Base-by-base conservation (phyloP, 1,140 invertebrate species). In the Bombyx mandarina region DNA sequence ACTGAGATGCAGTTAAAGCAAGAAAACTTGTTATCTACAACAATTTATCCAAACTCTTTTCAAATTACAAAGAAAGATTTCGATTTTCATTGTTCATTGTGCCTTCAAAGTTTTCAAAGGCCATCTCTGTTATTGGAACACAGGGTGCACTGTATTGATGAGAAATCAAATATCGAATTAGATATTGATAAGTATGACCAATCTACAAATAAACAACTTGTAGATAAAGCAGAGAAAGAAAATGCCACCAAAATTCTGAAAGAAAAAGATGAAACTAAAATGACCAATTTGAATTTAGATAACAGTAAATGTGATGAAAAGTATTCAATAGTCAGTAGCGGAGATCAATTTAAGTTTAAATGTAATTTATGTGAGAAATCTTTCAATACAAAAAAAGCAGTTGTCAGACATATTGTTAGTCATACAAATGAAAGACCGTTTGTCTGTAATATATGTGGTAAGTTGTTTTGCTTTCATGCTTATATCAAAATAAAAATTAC, bases 371-470 rank as follows among this genome's bases (percentile, higher is more conserved):
- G 79, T 66, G 59, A 52, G 42, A 73, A 73, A 49, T 57, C 58
- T 6, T 78, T 62, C 61, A 49, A 52, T 46, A 65, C 54, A n/a
- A 71, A 71, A 54, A 67, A 61, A 48, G 51, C 60, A 10, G 68
- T 77, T 8, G 54, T 54, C 1, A 71, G 56, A 46, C 79, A 80
- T 67, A 48, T 70, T 1, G 42, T 57, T 6, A 58, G 42, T 54
- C 78, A 82, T 66, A 74, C 26, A 35, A 35, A 35, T 5, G 60
- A 63, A 0, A 71, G 75, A 47, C 72, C 75, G 8, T 79, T 72
- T 62, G 43, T 69, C 42, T 83, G 80, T 66, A 83, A 78, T 58
- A 12, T 81, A 26, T 83, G 80, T 66, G 78, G 80, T 81, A 66
- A 71, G 73, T 64, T 43, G 18, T 26, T 26, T 26, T 42, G 35